Base-by-base conservation (phyloP, 2,113 vertebrate species). In the Mormyrus iriodes region DNA sequence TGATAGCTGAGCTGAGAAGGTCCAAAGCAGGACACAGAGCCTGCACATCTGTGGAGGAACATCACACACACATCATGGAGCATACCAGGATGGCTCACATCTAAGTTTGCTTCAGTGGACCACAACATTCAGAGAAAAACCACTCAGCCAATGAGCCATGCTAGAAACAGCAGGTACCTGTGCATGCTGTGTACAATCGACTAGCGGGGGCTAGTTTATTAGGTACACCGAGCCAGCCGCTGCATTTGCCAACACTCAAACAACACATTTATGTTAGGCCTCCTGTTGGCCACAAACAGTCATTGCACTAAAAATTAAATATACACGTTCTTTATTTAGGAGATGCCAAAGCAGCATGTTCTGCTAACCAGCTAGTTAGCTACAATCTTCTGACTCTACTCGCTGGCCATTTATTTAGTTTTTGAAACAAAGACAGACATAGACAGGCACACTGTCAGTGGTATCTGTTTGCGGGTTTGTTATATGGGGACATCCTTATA, bases 1-100 rank as follows among this genome's bases (percentile, higher is more conserved):
- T 96, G 94, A 99, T 97, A 0, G 97, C 96, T 1, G 94, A 95
- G 86, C 95, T 97, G 48, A 99, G 95, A 69, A 99, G 92, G 92
- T 99, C 95, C 65, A 99, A 90, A 0, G 98, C 98, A 49, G 97
- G 97, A 88, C 92, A 94, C 90, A 99, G 89, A 88, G 97, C 96
- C 93, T 98, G 94, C 39, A 98, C 83, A 91, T 95, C 98, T 99
- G 92, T 27, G 19, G 58, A 92, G 35, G 10, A 12, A 90, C 12
- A 49, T 39, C 84, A 46, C 27, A 35, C n/a, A 44, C n/a, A 44
- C 24, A 87, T 31, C 4, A 44, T 0, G 39, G 19, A 84, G 19
- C 65, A 35, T 3, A 19, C 55, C 35, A 9, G 35, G 39, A 3
- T 88, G 46, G 24, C 35, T 88, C 44, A 82, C 76, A 35, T 53